A percentile compares a stretch with the other conserved stretches of the same genome.
Evolutionary conservation across 2,797 vertebrate species (phyloP).

Genomic region (Moxostoma hubbsi): DNA sequence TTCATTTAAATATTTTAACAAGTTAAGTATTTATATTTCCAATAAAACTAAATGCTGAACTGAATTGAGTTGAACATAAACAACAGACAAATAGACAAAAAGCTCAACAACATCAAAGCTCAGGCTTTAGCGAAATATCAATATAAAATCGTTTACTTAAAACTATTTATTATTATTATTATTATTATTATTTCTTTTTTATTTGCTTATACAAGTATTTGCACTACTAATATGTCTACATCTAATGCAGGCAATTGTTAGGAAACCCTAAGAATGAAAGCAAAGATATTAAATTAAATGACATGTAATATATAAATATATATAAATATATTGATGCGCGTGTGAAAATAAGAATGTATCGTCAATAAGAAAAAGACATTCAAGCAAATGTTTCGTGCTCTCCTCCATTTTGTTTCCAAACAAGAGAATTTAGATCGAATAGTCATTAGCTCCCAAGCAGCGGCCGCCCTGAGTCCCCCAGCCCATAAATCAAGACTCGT

Average conservation of each 20-base stretch:
- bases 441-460: slow-evolving; percentile 50
- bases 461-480: slow-evolving; percentile 74
- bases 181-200: not conserved
- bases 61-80: no score
- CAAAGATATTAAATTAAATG: not conserved
- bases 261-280: not conserved
- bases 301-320: not conserved
- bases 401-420: no score
- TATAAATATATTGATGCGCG: not conserved
- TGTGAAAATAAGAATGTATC: slow-evolving; percentile 8
- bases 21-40: no score
- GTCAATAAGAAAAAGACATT: slow-evolving; percentile 27
- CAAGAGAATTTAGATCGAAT: no score
- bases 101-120: not conserved
- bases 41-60: no score
- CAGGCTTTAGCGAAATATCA: not conserved
- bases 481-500: slow-evolving; percentile 84
- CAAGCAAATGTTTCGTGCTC: slow-evolving; percentile 2
- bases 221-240: not conserved
- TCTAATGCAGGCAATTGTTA: no score
- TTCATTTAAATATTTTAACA: no score
- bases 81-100: no score
- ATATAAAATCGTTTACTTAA: not conserved
- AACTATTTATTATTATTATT: no score
- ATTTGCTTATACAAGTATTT: slow-evolving; percentile 1